Evolutionary conservation across 1,140 invertebrate genomes (phyloP).

Genomic region (Drosophila eugracilis): DNA sequence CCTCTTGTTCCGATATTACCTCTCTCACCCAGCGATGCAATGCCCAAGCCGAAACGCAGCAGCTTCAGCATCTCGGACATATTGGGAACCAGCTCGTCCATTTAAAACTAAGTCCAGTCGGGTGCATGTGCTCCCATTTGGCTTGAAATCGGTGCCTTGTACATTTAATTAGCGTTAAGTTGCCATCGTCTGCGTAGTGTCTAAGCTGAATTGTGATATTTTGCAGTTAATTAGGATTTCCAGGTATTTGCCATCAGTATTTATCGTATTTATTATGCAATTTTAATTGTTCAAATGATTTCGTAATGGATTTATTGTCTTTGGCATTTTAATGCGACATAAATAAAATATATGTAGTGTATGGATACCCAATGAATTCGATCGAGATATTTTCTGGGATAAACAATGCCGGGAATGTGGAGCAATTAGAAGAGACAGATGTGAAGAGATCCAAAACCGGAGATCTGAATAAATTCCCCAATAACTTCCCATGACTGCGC

Average conservation of each 20-base stretch:
- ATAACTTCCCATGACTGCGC: constrained; percentile 29
- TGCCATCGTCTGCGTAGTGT: constrained; percentile 52
- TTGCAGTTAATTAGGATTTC: constrained; percentile 83
- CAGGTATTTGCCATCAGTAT: constrained; percentile 80
- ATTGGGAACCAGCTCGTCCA: constrained; percentile 66
- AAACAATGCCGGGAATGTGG: neutral
- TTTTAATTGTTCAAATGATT: constrained; percentile 81
- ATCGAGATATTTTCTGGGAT: constrained; percentile 20
- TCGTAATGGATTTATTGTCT: constrained; percentile 81
- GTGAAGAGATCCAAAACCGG: neutral
- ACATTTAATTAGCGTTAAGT: constrained; percentile 82
- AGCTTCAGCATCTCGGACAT: constrained; percentile 80
- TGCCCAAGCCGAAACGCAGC: constrained; percentile 68
- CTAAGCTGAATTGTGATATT: constrained; percentile 79
- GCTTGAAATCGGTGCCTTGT: constrained; percentile 58
- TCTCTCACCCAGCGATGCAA: constrained; percentile 13
- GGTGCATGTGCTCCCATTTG: constrained; percentile 62
- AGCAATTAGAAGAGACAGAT: constrained; percentile 16
- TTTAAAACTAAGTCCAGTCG: constrained; percentile 32
- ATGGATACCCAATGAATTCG: constrained; percentile 21
- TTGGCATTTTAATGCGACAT: constrained; percentile 71
- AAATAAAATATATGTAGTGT: constrained; percentile 55
- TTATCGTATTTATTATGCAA: constrained; percentile 83
- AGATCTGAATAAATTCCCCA: constrained; percentile 10
- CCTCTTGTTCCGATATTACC: neutral